Conservation (phyloP, 2,113 vertebrate species). For the Protobothrops flavoviridis region DNA sequence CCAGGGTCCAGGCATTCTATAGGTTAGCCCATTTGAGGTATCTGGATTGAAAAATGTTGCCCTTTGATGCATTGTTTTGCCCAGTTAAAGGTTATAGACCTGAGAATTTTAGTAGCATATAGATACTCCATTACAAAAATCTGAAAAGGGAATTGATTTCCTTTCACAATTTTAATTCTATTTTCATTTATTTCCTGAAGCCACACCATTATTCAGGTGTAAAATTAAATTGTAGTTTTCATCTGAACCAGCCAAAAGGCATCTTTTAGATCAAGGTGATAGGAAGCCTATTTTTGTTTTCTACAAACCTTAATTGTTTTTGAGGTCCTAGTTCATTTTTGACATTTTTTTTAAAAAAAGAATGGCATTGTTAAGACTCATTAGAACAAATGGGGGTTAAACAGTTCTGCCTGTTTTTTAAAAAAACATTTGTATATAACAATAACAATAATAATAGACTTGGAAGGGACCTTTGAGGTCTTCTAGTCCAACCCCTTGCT, state of each 20-base stretch:
- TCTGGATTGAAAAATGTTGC: not conserved
- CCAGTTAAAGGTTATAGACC: not conserved
- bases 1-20: not conserved
- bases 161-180: not conserved
- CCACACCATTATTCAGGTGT: not conserved
- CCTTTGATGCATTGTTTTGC: not conserved
- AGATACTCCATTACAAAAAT: not conserved
- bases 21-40: not conserved
- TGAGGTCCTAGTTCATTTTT: not conserved
- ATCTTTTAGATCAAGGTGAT: not conserved
- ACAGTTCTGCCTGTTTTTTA: not conserved
- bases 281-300: not conserved
- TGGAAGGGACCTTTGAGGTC: no score
- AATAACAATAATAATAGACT: no score
- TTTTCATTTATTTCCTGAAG: not conserved
- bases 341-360: not conserved
- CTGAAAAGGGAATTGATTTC: not conserved
- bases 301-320: not conserved
- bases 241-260: not conserved
- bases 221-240: not conserved
- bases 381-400: not conserved
- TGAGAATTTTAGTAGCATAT: not conserved
- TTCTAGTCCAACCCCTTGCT: no score
- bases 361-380: not conserved
- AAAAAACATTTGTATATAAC: not conserved